Conservation (phyloP, 2,797 vertebrate genomes). For the Urocyon cinereoargenteus region DNA sequence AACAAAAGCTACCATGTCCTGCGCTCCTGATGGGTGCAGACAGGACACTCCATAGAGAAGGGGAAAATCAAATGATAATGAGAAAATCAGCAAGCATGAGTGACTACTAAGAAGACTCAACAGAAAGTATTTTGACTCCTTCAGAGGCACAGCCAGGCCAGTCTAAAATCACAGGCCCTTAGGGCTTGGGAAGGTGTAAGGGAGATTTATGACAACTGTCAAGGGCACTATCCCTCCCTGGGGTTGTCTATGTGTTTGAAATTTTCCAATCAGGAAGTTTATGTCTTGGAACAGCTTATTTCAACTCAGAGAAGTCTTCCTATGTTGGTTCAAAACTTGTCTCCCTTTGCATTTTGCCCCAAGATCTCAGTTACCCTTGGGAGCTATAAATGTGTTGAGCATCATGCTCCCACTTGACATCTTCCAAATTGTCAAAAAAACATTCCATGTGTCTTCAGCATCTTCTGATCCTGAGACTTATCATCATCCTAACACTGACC, state of each 20-base stretch:
- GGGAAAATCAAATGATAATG: neutral
- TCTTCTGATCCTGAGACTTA: neutral
- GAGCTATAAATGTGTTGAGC: neutral
- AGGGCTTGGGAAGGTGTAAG: too few relatives aligned
- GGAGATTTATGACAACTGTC: neutral
- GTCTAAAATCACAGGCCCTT: neutral
- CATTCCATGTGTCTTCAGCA: neutral
- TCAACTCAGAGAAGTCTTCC: neutral
- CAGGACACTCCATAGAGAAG: neutral
- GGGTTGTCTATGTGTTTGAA: neutral
- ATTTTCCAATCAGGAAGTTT: neutral
- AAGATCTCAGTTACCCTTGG: neutral
- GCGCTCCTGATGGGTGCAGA: neutral
- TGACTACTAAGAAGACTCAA: neutral
- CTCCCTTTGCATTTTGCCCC: neutral
- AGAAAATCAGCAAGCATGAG: neutral
- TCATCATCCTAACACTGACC: neutral
- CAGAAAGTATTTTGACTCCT: neutral
- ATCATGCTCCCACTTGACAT: too few relatives aligned
- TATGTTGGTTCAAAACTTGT: neutral
- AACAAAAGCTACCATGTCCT: neutral
- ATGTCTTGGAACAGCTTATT: neutral
- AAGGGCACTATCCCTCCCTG: neutral
- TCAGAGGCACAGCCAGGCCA: too few relatives aligned
- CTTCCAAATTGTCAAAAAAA: neutral